Evolutionary conservation across 2,888 invertebrate species (phyloP).

Genomic region (Folsomia candida): DNA sequence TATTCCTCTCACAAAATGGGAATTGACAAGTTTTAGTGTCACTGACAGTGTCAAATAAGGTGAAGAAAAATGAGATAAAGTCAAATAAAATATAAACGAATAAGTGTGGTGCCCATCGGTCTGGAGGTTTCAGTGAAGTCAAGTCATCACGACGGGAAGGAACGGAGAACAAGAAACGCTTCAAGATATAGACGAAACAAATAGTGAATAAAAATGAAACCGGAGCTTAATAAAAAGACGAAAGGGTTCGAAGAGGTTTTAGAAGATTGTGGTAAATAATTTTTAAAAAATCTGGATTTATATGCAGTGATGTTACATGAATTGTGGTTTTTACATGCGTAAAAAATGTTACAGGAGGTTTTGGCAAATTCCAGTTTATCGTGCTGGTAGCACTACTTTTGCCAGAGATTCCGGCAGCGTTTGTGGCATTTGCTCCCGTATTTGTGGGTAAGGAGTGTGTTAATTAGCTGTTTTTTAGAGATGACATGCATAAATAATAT

Average conservation of each 20-base stretch:
- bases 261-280: neutral
- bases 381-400: conserved; percentile 25
- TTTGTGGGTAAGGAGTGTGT: conserved; percentile 24
- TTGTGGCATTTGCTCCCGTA: conserved; percentile 41
- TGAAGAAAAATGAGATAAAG: too few relatives aligned
- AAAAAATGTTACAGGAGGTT: conserved; percentile 38
- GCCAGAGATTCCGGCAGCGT: conserved; percentile 40
- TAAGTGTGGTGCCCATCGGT: too few relatives aligned
- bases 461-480: neutral
- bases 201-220: too few relatives aligned
- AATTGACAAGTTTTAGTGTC: too few relatives aligned
- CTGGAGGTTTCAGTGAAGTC: too few relatives aligned
- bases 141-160: neutral
- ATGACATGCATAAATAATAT: too few relatives aligned
- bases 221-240: too few relatives aligned
- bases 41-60: too few relatives aligned
- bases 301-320: neutral
- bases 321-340: neutral
- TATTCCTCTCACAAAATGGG: too few relatives aligned
- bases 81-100: too few relatives aligned
- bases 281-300: neutral
- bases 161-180: neutral
- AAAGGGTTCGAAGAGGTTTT: neutral
- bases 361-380: conserved; percentile 31
- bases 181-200: neutral